These are phyloP conservation scores for Ptychobarbus kaznakovi DNA, from an alignment of 2,797 vertebrate genomes.

Conservation along the genomic window DNA sequence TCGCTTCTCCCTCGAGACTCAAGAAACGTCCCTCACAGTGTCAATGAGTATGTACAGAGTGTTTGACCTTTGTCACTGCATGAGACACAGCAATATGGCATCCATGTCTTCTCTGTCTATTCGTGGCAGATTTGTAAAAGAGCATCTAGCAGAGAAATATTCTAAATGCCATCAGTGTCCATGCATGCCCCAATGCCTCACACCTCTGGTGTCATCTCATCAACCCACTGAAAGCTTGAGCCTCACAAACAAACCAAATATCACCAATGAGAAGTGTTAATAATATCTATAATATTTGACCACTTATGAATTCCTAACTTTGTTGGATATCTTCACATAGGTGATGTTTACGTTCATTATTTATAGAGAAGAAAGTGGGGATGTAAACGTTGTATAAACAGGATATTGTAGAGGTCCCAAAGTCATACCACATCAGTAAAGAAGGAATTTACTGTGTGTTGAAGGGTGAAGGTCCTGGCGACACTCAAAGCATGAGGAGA, in stretches of 20 bases:
- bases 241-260: background rate
- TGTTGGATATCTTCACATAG: background rate
- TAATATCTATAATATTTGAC: background rate
- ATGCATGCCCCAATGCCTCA: background rate
- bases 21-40: background rate
- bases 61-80: constrained; percentile 18
- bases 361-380: background rate
- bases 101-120: background rate
- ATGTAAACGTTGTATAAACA: constrained; percentile 12
- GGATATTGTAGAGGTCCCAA: constrained; percentile 22
- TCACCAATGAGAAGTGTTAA: background rate
- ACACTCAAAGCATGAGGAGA: constrained; percentile 47
- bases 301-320: background rate
- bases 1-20: constrained; percentile 5
- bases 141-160: constrained; percentile 2
- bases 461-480: constrained; percentile 37
- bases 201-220: constrained; percentile 7
- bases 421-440: constrained; percentile 16
- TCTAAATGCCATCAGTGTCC: constrained; percentile 9
- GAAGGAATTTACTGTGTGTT: constrained; percentile 39
- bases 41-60: constrained; percentile 15
- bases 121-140: constrained; percentile 19
- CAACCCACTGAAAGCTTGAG: background rate
- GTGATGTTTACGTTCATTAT: background rate
- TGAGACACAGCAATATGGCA: constrained; percentile 20